A percentile compares a stretch with the other conserved stretches of the same genome.
Evolutionary conservation across 1,140 invertebrate genomes (phyloP).

Genomic region (Belonocnema kinseyi): DNA sequence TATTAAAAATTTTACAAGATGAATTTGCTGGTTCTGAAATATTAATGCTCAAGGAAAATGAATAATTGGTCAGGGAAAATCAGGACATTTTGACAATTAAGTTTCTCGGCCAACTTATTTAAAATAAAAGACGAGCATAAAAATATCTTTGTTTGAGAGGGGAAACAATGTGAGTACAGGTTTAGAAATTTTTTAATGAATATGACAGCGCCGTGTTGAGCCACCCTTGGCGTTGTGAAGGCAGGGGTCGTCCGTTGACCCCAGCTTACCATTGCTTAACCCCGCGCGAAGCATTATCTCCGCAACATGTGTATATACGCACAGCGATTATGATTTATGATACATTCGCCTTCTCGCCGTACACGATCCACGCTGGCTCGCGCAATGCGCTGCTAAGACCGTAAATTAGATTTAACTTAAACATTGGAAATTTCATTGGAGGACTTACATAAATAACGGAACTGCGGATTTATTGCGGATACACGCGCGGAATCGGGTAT

Average conservation of each 20-base stretch:
- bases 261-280: slow-evolving; percentile 52
- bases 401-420: slow-evolving; percentile 63
- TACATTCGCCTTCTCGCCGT: slow-evolving; percentile 38
- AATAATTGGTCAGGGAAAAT: too few species aligned
- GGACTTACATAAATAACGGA: slow-evolving; percentile 54
- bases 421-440: slow-evolving; percentile 59
- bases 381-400: slow-evolving; percentile 45
- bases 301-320: slow-evolving; percentile 50
- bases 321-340: slow-evolving; percentile 58
- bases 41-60: too few species aligned
- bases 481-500: slow-evolving; percentile 49
- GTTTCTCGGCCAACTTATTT: too few species aligned
- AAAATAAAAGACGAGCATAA: not conserved
- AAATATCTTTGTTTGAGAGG: not conserved
- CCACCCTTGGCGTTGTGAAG: slow-evolving; percentile 29
- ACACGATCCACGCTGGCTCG: not conserved
- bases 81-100: too few species aligned
- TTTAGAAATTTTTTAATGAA: slow-evolving; percentile 17
- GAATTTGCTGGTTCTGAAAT: too few species aligned
- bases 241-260: slow-evolving; percentile 58
- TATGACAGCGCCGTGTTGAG: slow-evolving; percentile 33
- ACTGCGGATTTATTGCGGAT: slow-evolving; percentile 45
- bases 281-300: slow-evolving; percentile 55
- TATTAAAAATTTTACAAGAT: too few species aligned
- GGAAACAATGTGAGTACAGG: slow-evolving; percentile 6